Conservation (phyloP, 2,888 invertebrate species). For the Aethes cnicana region DNA sequence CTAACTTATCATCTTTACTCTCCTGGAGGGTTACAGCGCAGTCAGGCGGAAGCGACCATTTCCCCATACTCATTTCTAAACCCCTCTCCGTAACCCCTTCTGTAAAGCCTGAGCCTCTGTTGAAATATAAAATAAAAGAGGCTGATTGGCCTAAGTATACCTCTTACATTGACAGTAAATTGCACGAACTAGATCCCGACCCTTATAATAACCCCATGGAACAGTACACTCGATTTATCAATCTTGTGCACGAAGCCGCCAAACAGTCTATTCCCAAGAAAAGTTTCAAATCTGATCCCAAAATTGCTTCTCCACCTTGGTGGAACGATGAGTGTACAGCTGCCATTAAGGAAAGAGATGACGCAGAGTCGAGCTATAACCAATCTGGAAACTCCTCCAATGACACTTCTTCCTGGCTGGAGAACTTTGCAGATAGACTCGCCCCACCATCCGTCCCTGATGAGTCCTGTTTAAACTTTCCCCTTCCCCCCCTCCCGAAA, state of each 20-base stretch:
- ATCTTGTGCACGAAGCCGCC: background rate
- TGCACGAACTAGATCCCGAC: background rate
- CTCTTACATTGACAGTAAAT: background rate
- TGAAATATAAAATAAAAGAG: background rate
- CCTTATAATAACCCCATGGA: background rate
- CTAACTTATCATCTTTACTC: background rate
- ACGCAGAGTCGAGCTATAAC: background rate
- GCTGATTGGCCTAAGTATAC: background rate
- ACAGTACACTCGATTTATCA: background rate
- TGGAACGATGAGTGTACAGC: background rate
- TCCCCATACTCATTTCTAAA: background rate
- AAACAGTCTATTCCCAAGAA: background rate
- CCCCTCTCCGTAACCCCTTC: background rate
- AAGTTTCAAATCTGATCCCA: background rate
- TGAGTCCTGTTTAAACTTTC: background rate
- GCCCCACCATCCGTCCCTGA: background rate
- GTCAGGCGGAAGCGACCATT: too few species aligned
- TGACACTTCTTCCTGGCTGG: background rate
- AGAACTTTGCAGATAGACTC: background rate
- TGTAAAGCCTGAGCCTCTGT: background rate
- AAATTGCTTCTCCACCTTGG: background rate
- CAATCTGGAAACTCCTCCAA: background rate
- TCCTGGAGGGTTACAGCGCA: background rate
- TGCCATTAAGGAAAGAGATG: background rate
- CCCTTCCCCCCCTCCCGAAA: background rate